Base-by-base conservation (phyloP, 2,888 invertebrate species). In the Antheraea assamensis region DNA sequence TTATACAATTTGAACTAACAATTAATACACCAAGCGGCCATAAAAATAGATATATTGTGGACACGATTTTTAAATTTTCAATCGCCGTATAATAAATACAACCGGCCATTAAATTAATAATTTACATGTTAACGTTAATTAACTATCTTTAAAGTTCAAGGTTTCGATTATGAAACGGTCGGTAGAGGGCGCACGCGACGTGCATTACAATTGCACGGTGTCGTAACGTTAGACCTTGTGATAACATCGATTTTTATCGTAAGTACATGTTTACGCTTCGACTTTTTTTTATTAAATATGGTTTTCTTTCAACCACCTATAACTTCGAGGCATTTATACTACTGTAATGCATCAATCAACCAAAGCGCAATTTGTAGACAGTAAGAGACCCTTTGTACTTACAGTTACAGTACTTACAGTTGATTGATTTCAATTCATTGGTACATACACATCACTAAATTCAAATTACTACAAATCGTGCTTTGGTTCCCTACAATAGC, bases 101-200 rank as follows among this genome's bases (percentile, higher is more conserved):
- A 61, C 27, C 15, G 24, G 58, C 27, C 24, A 17, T 61, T 61
- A 15, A 61, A 13, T 27, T 55, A 47, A 17, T 27, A 70, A 27
- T 35, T 70, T 47, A 49, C 13, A 71, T 17, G 52, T 49, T 55
- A 24, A 30, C 52, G 13, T 24, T 49, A 21, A 70, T 42, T 47
- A 70, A 70, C 2, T 24, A 35, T 42, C 15, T 19, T 64, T 10
- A 47, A 70, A 47, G 70, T 70, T 70, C 70, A 70, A 70, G 70
- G 70, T 70, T 70, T 70, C 17, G 42, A 70, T 70, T 70, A 70
- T 42, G 70, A 70, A 70, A 42, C 47, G 35, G 21, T 70, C 17
- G 61, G 24, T 61, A 27, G 27, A 61, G 27, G 61, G 61, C 27
- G 61, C 0, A 61, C 15, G 61, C 61, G 13, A 61, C 24, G 61